phyloP scores from a whole-genome alignment of 2,113 vertebrate genomes.

The Hemibagrus wyckioides region DNA sequence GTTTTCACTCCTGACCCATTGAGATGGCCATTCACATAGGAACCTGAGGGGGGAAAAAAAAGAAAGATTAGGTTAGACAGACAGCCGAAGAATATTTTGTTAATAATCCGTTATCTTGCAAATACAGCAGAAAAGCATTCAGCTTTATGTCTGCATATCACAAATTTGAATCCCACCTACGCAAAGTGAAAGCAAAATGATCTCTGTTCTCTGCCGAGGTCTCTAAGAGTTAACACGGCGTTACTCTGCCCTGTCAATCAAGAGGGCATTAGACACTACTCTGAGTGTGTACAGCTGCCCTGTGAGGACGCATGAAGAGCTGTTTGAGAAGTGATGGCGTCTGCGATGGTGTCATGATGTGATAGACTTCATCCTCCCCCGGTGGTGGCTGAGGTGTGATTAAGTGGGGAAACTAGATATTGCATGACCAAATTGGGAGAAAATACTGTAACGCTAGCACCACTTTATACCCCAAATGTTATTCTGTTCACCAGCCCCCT shows the following conservation, averaged over 20 bases:
- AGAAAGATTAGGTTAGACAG: neutral
- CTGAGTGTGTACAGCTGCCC: neutral
- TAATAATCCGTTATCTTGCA: neutral
- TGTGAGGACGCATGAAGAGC: neutral
- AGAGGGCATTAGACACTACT: neutral
- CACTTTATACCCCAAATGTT: neutral
- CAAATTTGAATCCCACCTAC: neutral
- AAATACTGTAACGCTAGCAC: neutral
- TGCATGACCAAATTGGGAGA: neutral
- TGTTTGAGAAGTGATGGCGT: neutral
- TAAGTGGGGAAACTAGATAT: neutral
- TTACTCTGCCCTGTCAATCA: neutral
- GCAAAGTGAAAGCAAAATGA: neutral
- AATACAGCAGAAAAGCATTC: neutral
- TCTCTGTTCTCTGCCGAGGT: neutral
- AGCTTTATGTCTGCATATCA: neutral
- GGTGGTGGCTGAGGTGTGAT: neutral
- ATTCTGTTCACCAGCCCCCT: neutral
- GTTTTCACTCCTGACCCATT: constrained; percentile 87
- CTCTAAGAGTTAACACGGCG: neutral
- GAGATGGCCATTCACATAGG: constrained; percentile 87
- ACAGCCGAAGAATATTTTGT: neutral
- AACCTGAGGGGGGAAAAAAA: constrained; percentile 76
- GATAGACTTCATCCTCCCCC: neutral
- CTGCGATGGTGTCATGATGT: neutral